A percentile compares a stretch with the other conserved stretches of the same genome.
Evolutionary conservation across 1,140 invertebrate genomes (phyloP).

Genomic region (Pristionchus pacificus): DNA sequence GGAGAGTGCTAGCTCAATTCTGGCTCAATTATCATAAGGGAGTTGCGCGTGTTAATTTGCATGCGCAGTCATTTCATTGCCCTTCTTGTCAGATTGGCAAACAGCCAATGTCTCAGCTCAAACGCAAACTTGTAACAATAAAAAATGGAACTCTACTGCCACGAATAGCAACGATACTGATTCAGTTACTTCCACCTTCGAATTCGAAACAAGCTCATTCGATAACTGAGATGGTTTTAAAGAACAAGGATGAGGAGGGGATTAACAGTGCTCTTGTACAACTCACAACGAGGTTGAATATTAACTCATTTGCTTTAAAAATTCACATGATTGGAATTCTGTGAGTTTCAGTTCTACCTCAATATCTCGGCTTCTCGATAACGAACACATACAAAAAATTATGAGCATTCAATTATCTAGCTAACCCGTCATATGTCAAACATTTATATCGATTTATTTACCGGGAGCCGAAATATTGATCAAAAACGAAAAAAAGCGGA

Average conservation of each 20-base stretch:
- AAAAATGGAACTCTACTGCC: background rate
- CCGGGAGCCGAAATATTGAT: too few species aligned
- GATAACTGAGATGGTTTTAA: slow-evolving; percentile 32
- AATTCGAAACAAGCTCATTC: slow-evolving; percentile 40
- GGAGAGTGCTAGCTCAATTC: background rate
- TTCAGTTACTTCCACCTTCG: slow-evolving; percentile 33
- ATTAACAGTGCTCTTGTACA: slow-evolving; percentile 7
- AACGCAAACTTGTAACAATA: background rate
- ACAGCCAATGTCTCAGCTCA: background rate
- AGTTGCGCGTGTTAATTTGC: background rate
- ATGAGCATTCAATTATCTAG: too few species aligned
- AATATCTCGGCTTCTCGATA: too few species aligned
- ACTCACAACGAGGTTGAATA: slow-evolving; percentile 38
- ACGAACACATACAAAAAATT: too few species aligned
- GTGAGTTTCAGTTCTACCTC: background rate
- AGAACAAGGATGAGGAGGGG: slow-evolving; percentile 26
- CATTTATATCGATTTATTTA: too few species aligned
- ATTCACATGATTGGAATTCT: background rate
- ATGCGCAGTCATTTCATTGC: background rate
- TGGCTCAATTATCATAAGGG: background rate
- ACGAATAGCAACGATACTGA: background rate
- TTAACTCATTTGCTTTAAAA: slow-evolving; percentile 8
- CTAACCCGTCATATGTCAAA: too few species aligned
- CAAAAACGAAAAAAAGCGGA: too few species aligned
- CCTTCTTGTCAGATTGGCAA: background rate